Evolutionary conservation across 1,140 invertebrate genomes (phyloP), one percentile per base, ranked within the genome.

Genomic region (Anastatus disparis): DNA sequence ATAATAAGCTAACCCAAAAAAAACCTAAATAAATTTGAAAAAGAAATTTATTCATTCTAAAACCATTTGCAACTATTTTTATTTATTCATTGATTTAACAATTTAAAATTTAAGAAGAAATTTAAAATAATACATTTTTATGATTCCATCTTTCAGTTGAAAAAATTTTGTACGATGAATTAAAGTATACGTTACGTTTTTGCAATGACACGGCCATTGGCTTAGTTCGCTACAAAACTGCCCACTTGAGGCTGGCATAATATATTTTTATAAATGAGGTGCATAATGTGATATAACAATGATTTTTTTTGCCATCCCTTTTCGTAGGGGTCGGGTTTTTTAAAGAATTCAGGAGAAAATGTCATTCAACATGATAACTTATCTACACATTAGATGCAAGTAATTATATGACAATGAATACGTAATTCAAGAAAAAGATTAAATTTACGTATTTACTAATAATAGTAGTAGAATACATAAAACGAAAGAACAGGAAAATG

Each of bases 251-350:
- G 79, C 80, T 81, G 81, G 77, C 76, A 81, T 79, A 79, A 75
- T 72, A 73, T 76, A 48, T 35, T 31, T 38, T 58, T 46, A 38
- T 31, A 20, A n/a, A 62, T 61, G 38, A 46, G 29, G 35, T 44
- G 20, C 17, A 58, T 69, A 48, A 13, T 44, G 12, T 42, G 20
- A 3, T 56, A 20, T 22, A 29, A 31, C 1, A 22, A 22, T 56
- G 79, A 82, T 83, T 10, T 35, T 38, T 56, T 82, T 84, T 79
- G 77, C 74, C 78, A 79, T 83, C 79, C 79, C 80, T 84, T 84
- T 84, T 84, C 82, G 78, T 84, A 83, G 84, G 84, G 82, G 83
- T 84, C 83, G 82, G 83, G 82, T 83, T 67, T n/a, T n/a, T n/a
- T n/a, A n/a, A 76, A 68, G 65, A 78, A 77, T 77, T 53, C 70